Evolutionary conservation across 2,113 vertebrate species (phyloP), one percentile per base, ranked within the genome.

Genomic region (Pipra filicauda): DNA sequence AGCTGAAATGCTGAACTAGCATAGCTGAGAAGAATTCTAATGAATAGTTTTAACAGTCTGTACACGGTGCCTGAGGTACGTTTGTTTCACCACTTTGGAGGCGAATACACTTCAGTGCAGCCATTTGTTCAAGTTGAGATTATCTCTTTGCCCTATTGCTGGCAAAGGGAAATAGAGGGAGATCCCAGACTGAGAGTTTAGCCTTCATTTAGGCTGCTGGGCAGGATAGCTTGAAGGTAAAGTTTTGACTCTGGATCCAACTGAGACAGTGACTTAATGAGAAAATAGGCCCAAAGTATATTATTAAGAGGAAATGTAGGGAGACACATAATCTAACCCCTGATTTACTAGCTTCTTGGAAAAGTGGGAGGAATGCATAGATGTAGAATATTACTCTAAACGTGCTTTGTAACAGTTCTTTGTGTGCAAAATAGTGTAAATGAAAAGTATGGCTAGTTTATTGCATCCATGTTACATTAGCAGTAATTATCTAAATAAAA

Each of bases 1-100:
- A 79, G 61, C 35, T 91, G 54, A 85, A 95, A 91, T 48, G 79
- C 70, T 88, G 62, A n/a, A 88, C 41, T 48, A 94, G 81, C 24
- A 43, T 11, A 81, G 30, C 51, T 85, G 94, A 72, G 77, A 87
- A 84, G 46, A 59, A 83, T 74, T 85, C 55, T 88, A 91, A 93
- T 83, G 69, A 73, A 59, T 79, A 28, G 62, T 79, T 92, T 79
- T 89, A 74, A 85, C 11, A 81, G 6, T 43, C 52, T 86, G 24
- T 28, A 52, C 46, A 19, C 1, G 2, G 8, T 67, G 41, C 28
- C 54, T 51, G 35, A 44, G 55, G 41, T 49, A 35, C 17, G 20
- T 46, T 67, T 80, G 4, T 72, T 94, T 85, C 22, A 24, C 46
- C 2, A 6, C 15, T 72, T 48, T 69, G 35, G 26, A 57, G 27